Base-by-base conservation (phyloP, 2,113 vertebrate genomes). In the Orientallactaga bullata region DNA sequence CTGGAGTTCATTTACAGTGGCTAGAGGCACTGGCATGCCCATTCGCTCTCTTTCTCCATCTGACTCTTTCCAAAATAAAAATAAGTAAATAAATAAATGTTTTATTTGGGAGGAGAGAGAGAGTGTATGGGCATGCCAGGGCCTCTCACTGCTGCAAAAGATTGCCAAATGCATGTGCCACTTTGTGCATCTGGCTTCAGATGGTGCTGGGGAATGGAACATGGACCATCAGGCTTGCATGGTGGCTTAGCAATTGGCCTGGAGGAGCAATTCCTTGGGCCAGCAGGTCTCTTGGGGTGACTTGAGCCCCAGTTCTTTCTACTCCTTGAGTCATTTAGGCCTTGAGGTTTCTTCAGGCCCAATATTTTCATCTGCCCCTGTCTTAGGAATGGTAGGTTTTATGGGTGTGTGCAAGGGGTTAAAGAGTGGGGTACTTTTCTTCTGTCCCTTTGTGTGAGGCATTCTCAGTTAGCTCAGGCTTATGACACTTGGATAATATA, bases 261-360 rank as follows among this genome's bases (percentile, higher is more conserved):
- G 17, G 55, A 0, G 26, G 47, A 28, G 23, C n/a, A n/a, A 81
- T n/a, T 61, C 51, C 72, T 18, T 13, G 47, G 30, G 84, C 74
- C 61, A 2, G 2, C 0, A 15, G 69, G 63, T 80, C 80, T 65
- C 68, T 30, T 35, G 32, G 28, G 68, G 21, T 80, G 35, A 28
- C 74, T 47, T 26, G 13, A 20, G 16, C 61, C n/a, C 69, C 23
- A 9, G 83, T 60, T 65, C 65, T 78, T 71, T n/a, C 84, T 79
- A 6, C 26, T 20, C 4, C 74, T 47, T 26, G 13, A 20, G 16
- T 61, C 1, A 0, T 23, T 0, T 58, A 63, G 47, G 30, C 47
- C 83, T 60, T 30, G 16, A 39, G 80, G 68, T 42, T 51, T 35
- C 71, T 12, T 10, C 8, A 0, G 0, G 35, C 32, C 94, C 60